Evolutionary conservation across 53 echinoderm and acorn worm genomes (phyloP).

Genomic region (Glandiceps talaboti): DNA sequence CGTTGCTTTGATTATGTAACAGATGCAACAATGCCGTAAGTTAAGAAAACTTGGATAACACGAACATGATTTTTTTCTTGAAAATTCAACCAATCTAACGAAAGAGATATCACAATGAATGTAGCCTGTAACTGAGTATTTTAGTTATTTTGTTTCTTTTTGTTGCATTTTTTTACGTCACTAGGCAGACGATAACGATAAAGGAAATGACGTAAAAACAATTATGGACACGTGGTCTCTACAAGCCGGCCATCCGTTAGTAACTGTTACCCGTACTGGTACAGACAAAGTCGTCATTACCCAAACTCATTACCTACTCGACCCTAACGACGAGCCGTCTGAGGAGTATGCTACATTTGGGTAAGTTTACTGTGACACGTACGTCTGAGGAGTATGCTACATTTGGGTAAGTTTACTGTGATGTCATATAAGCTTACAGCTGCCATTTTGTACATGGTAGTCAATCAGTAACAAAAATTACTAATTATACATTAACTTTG

Average conservation of each 20-base stretch:
- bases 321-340: not conserved
- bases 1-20: too few species aligned
- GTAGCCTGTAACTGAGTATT: too few species aligned
- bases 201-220: constrained; percentile 28
- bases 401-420: not conserved
- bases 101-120: too few species aligned
- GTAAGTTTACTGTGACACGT: not conserved
- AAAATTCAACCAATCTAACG: too few species aligned
- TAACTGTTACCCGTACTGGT: constrained; percentile 27
- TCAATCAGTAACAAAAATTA: too few species aligned
- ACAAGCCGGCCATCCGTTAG: constrained; percentile 92
- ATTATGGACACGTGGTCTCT: constrained; percentile 92
- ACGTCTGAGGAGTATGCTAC: not conserved
- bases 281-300: not conserved
- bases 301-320: not conserved
- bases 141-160: not conserved
- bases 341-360: not conserved
- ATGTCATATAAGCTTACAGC: too few species aligned
- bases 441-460: too few species aligned
- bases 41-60: too few species aligned
- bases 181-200: not conserved
- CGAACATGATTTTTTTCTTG: too few species aligned
- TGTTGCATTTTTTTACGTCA: too few species aligned
- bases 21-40: too few species aligned
- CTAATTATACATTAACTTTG: too few species aligned